These are phyloP conservation scores for Clistopyga incitator DNA, from an alignment of 2,888 invertebrate species.

Conservation along the genomic window DNA sequence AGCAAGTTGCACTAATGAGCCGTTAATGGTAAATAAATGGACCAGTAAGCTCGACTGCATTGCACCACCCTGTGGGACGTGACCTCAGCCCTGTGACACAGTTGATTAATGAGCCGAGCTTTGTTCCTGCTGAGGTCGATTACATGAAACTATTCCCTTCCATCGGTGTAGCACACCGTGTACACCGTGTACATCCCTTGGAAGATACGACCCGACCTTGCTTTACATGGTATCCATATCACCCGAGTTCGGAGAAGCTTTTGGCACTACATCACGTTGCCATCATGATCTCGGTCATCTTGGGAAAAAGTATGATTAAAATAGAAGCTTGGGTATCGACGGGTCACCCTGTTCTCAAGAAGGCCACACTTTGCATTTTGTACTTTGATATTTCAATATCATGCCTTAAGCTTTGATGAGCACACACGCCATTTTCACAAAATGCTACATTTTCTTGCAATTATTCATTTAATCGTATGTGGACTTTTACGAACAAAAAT, in stretches of 20 bases:
- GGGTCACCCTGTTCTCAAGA: neutral
- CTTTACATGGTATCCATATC: neutral
- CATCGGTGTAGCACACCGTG: constrained; percentile 40
- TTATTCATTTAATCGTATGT: too few species aligned
- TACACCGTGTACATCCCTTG: neutral
- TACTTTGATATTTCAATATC: neutral
- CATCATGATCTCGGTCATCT: neutral
- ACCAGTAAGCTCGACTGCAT: constrained; percentile 75
- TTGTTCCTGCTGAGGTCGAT: constrained; percentile 77
- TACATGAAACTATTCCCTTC: constrained; percentile 65
- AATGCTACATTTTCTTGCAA: too few species aligned
- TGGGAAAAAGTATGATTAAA: constrained; percentile 38
- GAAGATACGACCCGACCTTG: neutral
- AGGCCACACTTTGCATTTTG: neutral
- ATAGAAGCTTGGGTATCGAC: constrained; percentile 25
- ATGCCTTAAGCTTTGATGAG: neutral
- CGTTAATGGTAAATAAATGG: constrained; percentile 82
- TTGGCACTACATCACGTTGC: constrained; percentile 3
- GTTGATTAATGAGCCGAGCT: constrained; percentile 80
- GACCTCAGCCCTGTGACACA: constrained; percentile 77
- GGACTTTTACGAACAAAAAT: too few species aligned
- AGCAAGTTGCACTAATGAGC: constrained; percentile 77
- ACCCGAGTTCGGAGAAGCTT: neutral
- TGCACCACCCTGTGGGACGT: constrained; percentile 75
- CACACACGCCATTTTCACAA: too few species aligned